Evolutionary conservation across 2,113 vertebrate species (phyloP).

Genomic region (Varanus salvator): DNA sequence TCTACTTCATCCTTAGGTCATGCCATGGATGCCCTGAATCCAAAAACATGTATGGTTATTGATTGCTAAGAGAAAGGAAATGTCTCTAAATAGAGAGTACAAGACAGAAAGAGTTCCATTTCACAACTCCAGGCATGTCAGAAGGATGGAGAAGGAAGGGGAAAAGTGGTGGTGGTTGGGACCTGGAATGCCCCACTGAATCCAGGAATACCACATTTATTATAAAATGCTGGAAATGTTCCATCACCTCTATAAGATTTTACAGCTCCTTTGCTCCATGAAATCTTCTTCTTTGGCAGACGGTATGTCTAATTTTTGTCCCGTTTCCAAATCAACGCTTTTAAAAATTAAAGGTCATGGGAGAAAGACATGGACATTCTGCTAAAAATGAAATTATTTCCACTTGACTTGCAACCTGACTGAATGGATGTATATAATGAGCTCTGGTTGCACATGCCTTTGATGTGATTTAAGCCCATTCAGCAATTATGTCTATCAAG

Average conservation of each 20-base stretch:
- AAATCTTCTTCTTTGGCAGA: not conserved
- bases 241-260: conserved; percentile 24
- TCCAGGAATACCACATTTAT: not conserved
- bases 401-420: not conserved
- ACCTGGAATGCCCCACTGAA: not conserved
- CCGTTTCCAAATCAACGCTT: not conserved
- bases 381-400: not conserved
- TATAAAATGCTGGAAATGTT: not conserved
- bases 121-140: not conserved
- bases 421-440: not conserved
- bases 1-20: conserved; percentile 21
- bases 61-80: not conserved
- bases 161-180: too few relatives aligned
- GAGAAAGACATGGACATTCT: not conserved
- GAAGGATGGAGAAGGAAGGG: not conserved
- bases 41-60: not conserved
- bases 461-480: not conserved
- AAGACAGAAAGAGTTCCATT: not conserved
- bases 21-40: not conserved
- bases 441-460: not conserved
- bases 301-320: conserved; percentile 7
- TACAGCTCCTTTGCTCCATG: conserved; percentile 19
- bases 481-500: not conserved
- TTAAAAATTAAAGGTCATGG: not conserved
- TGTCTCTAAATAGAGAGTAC: not conserved